Evolutionary conservation across 2,797 vertebrate genomes (phyloP).

Genomic region (Lacerta viridis): DNA sequence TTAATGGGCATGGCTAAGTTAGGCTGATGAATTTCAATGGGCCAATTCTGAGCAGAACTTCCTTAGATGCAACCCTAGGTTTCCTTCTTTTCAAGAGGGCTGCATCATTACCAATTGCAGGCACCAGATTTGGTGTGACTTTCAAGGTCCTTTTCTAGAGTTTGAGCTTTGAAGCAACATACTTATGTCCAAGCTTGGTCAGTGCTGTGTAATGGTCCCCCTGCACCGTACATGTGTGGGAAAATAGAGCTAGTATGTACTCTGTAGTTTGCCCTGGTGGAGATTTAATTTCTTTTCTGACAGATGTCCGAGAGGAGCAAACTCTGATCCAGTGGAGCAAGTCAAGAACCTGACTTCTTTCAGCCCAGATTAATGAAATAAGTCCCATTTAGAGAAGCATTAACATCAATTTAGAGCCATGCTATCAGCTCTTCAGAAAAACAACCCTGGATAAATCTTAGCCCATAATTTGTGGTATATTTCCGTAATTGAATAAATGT

Average conservation of each 20-base stretch:
- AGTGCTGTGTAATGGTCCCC: too few species aligned
- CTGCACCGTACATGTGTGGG: neutral
- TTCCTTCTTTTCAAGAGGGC: too few species aligned
- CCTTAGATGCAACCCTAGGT: too few species aligned
- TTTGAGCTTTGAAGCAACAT: neutral
- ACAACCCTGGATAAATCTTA: neutral
- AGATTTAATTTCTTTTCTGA: neutral
- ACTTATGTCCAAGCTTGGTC: neutral
- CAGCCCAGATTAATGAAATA: neutral
- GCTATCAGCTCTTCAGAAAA: neutral
- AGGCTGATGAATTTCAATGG: too few species aligned
- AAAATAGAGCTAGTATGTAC: neutral
- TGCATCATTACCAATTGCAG: neutral
- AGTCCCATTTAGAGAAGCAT: neutral
- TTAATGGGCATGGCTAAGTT: too few species aligned
- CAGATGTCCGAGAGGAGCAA: neutral
- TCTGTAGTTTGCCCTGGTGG: neutral
- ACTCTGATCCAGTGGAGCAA: neutral
- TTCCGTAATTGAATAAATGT: neutral
- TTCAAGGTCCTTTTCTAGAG: neutral
- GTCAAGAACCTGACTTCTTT: neutral
- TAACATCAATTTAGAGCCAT: neutral
- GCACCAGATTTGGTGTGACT: neutral
- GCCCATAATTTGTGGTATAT: neutral
- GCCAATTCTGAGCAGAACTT: too few species aligned